Evolutionary conservation across 2,113 vertebrate species (phyloP), one percentile per base, ranked within the genome.

Genomic region (Brachyhypopomus occidentalis): DNA sequence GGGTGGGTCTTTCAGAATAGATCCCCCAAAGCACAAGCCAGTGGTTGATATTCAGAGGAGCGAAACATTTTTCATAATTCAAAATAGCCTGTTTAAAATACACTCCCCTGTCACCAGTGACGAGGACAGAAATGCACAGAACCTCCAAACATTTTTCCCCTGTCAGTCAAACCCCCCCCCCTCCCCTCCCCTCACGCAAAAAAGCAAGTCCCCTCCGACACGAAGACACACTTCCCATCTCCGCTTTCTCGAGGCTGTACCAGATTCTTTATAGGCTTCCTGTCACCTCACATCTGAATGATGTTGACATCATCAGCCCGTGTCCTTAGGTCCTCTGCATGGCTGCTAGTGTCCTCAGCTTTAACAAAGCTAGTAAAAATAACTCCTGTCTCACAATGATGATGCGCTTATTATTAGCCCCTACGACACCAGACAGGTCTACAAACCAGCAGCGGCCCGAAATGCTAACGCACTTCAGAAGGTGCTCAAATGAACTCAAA

Each of bases 271-370:
- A 45, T 16, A 38, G 78, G 45, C 73, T 36, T 19, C 79, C 52
- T 60, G 72, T 84, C 82, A 78, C 78, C 22, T 38, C n/a, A 62
- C 30, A 76, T 63, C 73, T 7, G 59, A 19, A 55, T 38, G 48
- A 59, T 60, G 16, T 52, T 78, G 81, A 83, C 75, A 83, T 85
- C 84, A 75, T 78, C 58, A 34, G 59, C 27, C 48, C 55, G 48
- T 74, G 80, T 82, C 80, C 79, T 82, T 58, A 52, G 4, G 23
- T 69, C 48, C 77, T 48, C 34, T 27, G 30, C 64, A n/a, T 17
- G 23, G 14, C 62, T 70, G 11, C 0, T 11, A 79, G 66, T 23
- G 52, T 72, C 45, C 67, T 67, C 30, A 56, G 17, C 41, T 77
- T 5, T 17, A 77, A 72, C 70, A 59, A 19, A 38, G 58, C 1